Base-by-base conservation (phyloP, 2,113 vertebrate species). In the Scomber japonicus region DNA sequence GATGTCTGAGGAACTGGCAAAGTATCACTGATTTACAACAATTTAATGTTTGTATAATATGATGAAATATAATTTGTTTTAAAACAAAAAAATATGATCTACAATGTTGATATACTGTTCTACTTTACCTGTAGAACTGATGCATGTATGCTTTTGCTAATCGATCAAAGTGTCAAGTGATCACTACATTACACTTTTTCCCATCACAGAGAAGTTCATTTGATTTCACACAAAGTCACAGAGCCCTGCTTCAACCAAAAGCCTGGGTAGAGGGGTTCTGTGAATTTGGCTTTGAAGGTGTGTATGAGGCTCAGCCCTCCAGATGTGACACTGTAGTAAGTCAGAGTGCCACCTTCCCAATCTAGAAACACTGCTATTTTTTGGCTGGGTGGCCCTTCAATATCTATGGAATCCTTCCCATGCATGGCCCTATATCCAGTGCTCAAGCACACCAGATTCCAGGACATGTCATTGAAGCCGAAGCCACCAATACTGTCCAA, bases 181-280 rank as follows among this genome's bases (percentile, higher is more conserved):
- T 35, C 31, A 35, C 31, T 35, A 35, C 31, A 35, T 35, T 35
- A 35, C 3, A 53, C 3, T 9, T 67, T 17, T 24, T 50, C 19
- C 35, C 35, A 35, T 31, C 16, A 9, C 40, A 55, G 14, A 71
- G 51, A 2, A 0, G 0, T 61, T 80, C 30, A 71, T 1, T 75
- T 11, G 0, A 77, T 56, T 21, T 77, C 1, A 48, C 83, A 82
- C 51, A 89, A 60, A 44, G 63, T 78, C 54, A 75, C 80, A 56
- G 31, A 82, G 72, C 84, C 88, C 0, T 1, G 53, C 44, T 48
- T 0, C 48, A 90, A 75, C 83, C 83, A 88, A 61, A 90, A 90
- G 0, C 30, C 53, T 24, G 86, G 81, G 35, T 71, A 80, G 2
- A 90, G 21, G 0, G 64, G 71, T 0, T 77, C 17, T 46, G 19